phyloP scores from a whole-genome alignment of 2,113 vertebrate genomes.

The Pristiophorus japonicus region DNA sequence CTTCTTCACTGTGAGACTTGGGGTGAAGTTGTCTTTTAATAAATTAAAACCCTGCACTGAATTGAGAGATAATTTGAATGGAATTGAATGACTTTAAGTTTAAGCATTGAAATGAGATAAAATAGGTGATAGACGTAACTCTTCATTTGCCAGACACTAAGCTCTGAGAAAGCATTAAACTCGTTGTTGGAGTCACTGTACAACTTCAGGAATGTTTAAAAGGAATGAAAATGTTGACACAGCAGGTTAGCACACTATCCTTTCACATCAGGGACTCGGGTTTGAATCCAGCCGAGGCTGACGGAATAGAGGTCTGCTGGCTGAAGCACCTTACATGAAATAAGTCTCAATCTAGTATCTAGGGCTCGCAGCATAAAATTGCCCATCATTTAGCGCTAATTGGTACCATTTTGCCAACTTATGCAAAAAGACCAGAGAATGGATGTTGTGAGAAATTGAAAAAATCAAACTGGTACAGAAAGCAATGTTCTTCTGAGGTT shows the following conservation, averaged over 20 bases:
- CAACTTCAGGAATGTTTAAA: neutral
- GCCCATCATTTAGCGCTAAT: neutral
- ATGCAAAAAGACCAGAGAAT: neutral
- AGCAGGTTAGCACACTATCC: neutral
- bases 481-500: neutral
- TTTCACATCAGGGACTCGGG: neutral
- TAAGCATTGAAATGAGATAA: neutral
- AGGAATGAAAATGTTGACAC: neutral
- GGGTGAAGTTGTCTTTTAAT: neutral
- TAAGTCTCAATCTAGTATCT: neutral
- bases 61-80: neutral
- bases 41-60: neutral
- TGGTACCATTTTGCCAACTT: neutral
- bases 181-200: neutral
- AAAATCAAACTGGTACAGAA: neutral
- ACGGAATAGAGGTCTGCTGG: neutral
- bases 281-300: neutral
- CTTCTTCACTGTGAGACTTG: neutral
- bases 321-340: neutral
- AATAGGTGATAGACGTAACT: neutral
- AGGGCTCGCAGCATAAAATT: neutral
- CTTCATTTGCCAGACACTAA: neutral
- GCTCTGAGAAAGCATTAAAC: neutral
- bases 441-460: neutral
- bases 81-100: neutral